Base-by-base conservation (phyloP, 2,797 vertebrate genomes). In the Channa striata region DNA sequence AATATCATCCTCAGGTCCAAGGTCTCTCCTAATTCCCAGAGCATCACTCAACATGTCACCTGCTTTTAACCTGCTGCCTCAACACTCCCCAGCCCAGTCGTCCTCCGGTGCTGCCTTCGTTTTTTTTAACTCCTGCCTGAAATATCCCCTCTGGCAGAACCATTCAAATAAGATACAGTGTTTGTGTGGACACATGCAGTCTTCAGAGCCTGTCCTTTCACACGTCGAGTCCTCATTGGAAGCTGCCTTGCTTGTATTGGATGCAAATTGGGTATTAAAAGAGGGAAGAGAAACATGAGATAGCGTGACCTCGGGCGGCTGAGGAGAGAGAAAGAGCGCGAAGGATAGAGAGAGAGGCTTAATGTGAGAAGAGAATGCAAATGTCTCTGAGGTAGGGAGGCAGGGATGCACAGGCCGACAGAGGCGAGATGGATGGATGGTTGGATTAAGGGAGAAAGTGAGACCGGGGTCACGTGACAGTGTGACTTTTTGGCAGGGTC, bases 211-310 rank as follows among this genome's bases (percentile, higher is more conserved):
- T 75, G 78, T 87, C 70, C 72, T 79, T 75, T 84, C 50, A 56
- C 81, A 80, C 83, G 50, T 80, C 5, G 30, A 36, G 82, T 83
- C 65, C 78, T 81, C 85, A 30, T 42, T 69, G 74, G 80, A 74
- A 82, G 83, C 64, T 23, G 74, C 61, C 78, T 84, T 44, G 83
- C 89, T 89, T 88, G 75, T 84, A 84, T 87, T 56, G 69, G 77
- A 94, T 94, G 92, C 93, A 94, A 94, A 94, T 92, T 50, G 66
- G 75, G 84, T 77, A 87, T 92, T 89, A 91, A 88, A 82, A 77
- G 81, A 84, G 72, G 72, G 72, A 63, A 78, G 80, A 81, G 86
- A 85, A 91, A 89, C 83, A 81, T 78, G 88, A 88, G 77, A 87
- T 74, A 65, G 83, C 78, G 74, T 77, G 85, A 87, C 84, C 69